Evolutionary conservation across 2,113 vertebrate genomes (phyloP), one percentile per base, ranked within the genome.

Genomic region (Ptilorrhoa leucosticta): DNA sequence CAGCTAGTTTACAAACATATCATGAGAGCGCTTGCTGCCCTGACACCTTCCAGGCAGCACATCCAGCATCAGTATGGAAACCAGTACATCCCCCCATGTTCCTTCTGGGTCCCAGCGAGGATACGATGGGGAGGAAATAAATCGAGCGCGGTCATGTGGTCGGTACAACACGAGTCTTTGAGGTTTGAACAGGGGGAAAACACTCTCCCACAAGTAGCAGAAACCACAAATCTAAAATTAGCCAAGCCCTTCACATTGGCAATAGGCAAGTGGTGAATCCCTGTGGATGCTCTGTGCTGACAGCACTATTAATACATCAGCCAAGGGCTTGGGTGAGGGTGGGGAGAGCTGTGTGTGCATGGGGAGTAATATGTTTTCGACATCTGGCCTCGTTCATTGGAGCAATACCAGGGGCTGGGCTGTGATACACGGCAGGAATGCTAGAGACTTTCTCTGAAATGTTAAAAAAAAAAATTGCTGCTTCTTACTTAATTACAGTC

Each of bases 401-500:
- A 85, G 91, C 13, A 87, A 69, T 85, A 65, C 47, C 5, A 14
- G 65, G 65, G 75, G 78, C 76, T 75, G 94, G 75, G 91, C 79
- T 84, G 68, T 27, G 88, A 81, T 83, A 47, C 4, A 3, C 94
- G 82, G 84, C 94, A 61, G 71, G 87, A 73, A 75, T n/a, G 79
- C 40, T 57, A 7, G 92, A 89, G 61, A 58, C 60, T 75, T 56
- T 2, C 86, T 89, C 91, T 83, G 89, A 95, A 93, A 90, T 69
- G 73, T 77, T 28, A 57, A 48, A 70, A 79, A 65, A 80, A 70
- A 79, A 88, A 69, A 15, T 77, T 77, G 68, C 83, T 71, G 92
- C 94, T 76, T 60, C 96, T 95, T 96, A 96, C 96, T 97, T 97
- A 97, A 97, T 98, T 97, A 97, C 97, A 91, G 80, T 89, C 96